phyloP scores from a whole-genome alignment of 1,140 invertebrate species.

The Telenomus remus region DNA sequence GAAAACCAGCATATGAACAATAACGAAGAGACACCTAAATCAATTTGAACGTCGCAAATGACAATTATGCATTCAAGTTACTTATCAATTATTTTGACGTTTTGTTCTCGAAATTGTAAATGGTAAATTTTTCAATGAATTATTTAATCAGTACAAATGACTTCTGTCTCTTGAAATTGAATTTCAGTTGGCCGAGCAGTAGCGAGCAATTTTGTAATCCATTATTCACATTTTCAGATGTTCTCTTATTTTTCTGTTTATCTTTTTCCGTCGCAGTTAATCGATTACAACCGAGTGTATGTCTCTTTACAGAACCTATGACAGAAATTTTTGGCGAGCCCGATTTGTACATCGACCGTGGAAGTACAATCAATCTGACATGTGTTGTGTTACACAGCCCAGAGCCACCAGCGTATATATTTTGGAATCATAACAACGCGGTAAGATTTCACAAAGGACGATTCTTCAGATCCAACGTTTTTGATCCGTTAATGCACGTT shows the following conservation, averaged over 20 bases:
- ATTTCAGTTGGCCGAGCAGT: no score
- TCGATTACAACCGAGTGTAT: neutral
- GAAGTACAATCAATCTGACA: slow-evolving; percentile 94
- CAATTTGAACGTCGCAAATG: slow-evolving; percentile 15
- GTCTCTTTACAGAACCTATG: slow-evolving; percentile 84
- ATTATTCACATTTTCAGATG: neutral
- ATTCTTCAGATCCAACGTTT: slow-evolving; percentile 1
- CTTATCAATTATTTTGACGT: no score
- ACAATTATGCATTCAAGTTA: slow-evolving; percentile 2
- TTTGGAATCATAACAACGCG: slow-evolving; percentile 93
- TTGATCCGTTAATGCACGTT: neutral
- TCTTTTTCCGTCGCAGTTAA: neutral
- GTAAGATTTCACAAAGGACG: slow-evolving; percentile 76
- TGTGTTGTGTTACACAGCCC: slow-evolving; percentile 92
- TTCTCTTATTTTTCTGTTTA: neutral
- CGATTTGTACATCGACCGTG: slow-evolving; percentile 92
- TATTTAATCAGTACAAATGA: no score
- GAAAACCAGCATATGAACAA: slow-evolving; percentile 4
- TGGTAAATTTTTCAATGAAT: no score
- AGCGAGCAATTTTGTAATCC: no score
- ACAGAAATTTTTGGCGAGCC: slow-evolving; percentile 92
- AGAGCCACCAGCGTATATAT: slow-evolving; percentile 93
- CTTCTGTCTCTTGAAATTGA: no score
- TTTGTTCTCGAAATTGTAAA: no score
- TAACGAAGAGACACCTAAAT: slow-evolving; percentile 20